These are phyloP conservation scores for Polydrusus tereticollis DNA, from an alignment of 2,888 invertebrate species.

Conservation along the genomic window DNA sequence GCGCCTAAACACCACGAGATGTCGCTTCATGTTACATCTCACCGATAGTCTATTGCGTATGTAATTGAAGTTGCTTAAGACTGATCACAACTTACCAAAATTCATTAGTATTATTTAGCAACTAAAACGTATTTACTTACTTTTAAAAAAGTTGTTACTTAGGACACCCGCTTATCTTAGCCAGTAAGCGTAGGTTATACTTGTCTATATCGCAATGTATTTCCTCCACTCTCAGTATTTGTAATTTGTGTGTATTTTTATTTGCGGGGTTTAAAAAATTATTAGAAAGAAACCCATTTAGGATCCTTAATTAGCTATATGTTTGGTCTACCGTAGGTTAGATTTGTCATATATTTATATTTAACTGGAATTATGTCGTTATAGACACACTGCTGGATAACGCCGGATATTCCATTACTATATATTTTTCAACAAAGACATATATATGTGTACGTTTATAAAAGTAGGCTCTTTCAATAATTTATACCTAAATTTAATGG, in stretches of 20 bases:
- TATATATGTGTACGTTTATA: too few relatives aligned
- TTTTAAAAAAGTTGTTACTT: conserved; percentile 8
- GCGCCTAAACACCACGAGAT: too few relatives aligned
- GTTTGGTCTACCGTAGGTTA: conserved; percentile 51
- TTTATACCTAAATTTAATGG: too few relatives aligned
- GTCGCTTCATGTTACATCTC: too few relatives aligned
- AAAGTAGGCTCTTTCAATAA: too few relatives aligned
- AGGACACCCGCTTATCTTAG: conserved; percentile 18
- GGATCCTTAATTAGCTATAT: conserved; percentile 44
- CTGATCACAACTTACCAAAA: conserved; percentile 4
- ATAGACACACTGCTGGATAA: conserved; percentile 47
- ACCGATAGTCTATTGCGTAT: neutral
- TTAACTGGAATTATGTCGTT: conserved; percentile 53
- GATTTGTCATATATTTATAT: conserved; percentile 62
- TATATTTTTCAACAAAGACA: too few relatives aligned
- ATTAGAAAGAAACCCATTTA: conserved; percentile 10
- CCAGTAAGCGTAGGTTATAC: conserved; percentile 31
- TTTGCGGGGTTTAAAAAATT: conserved; percentile 51
- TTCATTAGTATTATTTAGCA: conserved; percentile 1
- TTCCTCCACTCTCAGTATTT: conserved; percentile 65
- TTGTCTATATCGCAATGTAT: conserved; percentile 54
- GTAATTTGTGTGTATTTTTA: conserved; percentile 64
- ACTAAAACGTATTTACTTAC: neutral
- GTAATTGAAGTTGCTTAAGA: neutral
- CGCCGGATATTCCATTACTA: conserved; percentile 59